phyloP scores from a whole-genome alignment of 1,140 invertebrate species.

The Palaemon carinicauda region DNA sequence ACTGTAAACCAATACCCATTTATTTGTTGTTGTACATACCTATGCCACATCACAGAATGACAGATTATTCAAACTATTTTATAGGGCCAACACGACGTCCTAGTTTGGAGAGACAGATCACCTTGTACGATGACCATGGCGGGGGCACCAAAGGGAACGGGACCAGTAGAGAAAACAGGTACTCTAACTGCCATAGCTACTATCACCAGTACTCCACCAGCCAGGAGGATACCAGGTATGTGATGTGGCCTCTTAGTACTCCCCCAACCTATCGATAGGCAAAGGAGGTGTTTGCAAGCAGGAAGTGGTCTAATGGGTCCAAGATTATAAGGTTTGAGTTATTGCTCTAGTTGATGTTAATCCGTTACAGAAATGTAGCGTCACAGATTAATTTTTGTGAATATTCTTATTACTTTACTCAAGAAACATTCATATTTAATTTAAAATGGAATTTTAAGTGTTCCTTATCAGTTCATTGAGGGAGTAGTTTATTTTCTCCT shows the following conservation, averaged over 20 bases:
- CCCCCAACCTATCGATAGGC: neutral
- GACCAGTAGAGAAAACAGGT: slow-evolving; percentile 58
- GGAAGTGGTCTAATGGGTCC: no score
- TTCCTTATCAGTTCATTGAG: neutral
- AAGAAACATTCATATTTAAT: no score
- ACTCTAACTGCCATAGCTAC: slow-evolving; percentile 60
- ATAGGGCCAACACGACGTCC: slow-evolving; percentile 72
- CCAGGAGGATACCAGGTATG: slow-evolving; percentile 54
- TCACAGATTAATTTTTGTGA: no score
- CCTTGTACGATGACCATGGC: slow-evolving; percentile 77
- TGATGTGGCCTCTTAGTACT: neutral
- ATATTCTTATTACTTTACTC: no score
- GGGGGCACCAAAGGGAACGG: slow-evolving; percentile 34
- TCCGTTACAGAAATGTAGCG: no score
- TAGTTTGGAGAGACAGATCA: slow-evolving; percentile 81
- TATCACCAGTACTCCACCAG: slow-evolving; percentile 57
- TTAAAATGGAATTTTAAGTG: neutral
- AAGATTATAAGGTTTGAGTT: no score
- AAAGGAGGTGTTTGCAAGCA: slow-evolving; percentile 3
- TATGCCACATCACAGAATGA: no score
- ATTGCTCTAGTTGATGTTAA: no score
- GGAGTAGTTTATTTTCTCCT: neutral
- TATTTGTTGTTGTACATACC: no score
- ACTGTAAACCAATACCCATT: no score
- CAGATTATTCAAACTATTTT: slow-evolving; percentile 37